These are phyloP conservation scores for Scophthalmus maximus DNA, from an alignment of 2,113 vertebrate species.

Conservation along the genomic window DNA sequence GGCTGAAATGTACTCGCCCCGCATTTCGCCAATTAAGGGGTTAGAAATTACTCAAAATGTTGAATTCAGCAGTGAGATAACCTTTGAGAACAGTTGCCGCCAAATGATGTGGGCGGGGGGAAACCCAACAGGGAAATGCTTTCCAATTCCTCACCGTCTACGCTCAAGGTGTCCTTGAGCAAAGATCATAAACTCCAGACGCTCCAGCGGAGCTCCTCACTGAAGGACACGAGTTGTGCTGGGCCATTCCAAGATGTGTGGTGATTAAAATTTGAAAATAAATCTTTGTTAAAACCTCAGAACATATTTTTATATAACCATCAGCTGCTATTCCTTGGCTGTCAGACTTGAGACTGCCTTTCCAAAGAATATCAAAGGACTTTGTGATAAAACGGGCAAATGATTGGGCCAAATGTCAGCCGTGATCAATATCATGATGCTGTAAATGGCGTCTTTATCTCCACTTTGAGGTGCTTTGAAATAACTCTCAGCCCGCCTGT, in stretches of 20 bases:
- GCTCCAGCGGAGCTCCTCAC: slow-evolving; percentile 1
- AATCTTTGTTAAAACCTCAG: background rate
- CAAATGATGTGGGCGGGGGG: slow-evolving; percentile 49
- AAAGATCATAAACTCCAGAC: background rate
- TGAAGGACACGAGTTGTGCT: background rate
- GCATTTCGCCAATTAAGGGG: slow-evolving; percentile 44
- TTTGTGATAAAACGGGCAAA: slow-evolving; percentile 18
- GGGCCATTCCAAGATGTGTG: background rate
- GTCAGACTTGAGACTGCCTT: background rate
- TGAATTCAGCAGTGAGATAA: slow-evolving; percentile 46
- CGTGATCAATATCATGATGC: slow-evolving; percentile 43
- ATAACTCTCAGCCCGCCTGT: slow-evolving; percentile 7
- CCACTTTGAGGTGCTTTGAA: slow-evolving; percentile 17
- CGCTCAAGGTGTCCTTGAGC: slow-evolving; percentile 37
- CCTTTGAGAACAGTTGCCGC: slow-evolving; percentile 56
- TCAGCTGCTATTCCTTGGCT: background rate
- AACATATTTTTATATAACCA: too few relatives aligned
- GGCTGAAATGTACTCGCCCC: slow-evolving; percentile 27
- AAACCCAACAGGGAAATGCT: slow-evolving; percentile 28
- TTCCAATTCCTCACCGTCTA: slow-evolving; percentile 38
- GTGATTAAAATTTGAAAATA: slow-evolving; percentile 26
- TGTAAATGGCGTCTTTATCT: slow-evolving; percentile 37
- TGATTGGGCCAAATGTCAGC: slow-evolving; percentile 10
- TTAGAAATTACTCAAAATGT: slow-evolving; percentile 45
- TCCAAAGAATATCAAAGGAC: slow-evolving; percentile 9